phyloP scores from a whole-genome alignment of 2,797 vertebrate genomes.

The Dallia pectoralis region DNA sequence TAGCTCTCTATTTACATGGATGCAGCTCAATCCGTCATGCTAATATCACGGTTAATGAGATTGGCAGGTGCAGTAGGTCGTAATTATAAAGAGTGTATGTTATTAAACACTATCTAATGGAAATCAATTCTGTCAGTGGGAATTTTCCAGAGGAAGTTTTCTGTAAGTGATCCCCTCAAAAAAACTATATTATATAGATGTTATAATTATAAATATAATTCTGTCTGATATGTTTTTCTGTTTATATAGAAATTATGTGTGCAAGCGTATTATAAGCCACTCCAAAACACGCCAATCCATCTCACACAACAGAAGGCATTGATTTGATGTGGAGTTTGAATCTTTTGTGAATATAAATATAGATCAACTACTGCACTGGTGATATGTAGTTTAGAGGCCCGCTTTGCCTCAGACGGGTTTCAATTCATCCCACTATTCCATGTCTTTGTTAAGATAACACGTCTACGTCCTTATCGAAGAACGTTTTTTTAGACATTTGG shows the following conservation, averaged over 20 bases:
- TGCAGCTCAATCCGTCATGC: slow-evolving; percentile 32
- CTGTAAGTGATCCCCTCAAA: too few relatives aligned
- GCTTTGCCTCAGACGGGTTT: slow-evolving; percentile 20
- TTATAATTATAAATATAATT: too few relatives aligned
- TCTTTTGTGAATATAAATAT: too few relatives aligned
- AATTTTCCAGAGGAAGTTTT: slow-evolving; percentile 26
- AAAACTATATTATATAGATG: too few relatives aligned
- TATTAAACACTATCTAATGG: slow-evolving; percentile 46
- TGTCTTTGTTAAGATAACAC: not conserved
- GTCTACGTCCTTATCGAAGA: not conserved
- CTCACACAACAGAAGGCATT: too few relatives aligned
- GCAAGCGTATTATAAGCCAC: too few relatives aligned
- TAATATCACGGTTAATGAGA: slow-evolving; percentile 45
- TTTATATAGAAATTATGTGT: too few relatives aligned
- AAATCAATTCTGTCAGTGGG: slow-evolving; percentile 40
- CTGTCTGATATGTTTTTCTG: too few relatives aligned
- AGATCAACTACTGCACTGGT: not conserved
- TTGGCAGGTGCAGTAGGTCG: slow-evolving; percentile 41
- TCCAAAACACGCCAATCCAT: not conserved
- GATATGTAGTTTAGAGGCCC: slow-evolving; percentile 18
- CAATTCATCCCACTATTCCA: slow-evolving; percentile 2
- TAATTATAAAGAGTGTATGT: slow-evolving; percentile 42
- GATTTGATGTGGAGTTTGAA: too few relatives aligned
- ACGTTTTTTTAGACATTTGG: not conserved
- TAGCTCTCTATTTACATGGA: slow-evolving; percentile 36